Percentiles rank a stretch among this genome's conserved stretches.
phyloP scores from a whole-genome alignment of 2,113 vertebrate genomes.

The Cyanoliseus patagonus region DNA sequence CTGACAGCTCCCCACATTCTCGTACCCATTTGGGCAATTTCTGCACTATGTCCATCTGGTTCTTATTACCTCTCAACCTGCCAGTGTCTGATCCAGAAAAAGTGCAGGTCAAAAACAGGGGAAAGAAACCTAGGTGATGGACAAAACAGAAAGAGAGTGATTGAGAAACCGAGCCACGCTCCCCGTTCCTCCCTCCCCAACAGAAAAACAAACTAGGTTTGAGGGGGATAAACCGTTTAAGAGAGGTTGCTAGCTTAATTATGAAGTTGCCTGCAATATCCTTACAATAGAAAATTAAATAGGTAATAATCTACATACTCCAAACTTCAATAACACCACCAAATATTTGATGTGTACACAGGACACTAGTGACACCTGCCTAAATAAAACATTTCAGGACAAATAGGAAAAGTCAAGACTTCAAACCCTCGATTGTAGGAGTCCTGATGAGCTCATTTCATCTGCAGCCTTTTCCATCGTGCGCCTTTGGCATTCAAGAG shows the following conservation, averaged over 20 bases:
- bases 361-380: conserved; percentile 17
- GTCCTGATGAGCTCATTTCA: background rate
- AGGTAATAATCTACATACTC: background rate
- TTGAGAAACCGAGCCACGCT: background rate
- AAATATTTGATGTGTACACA: background rate
- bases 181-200: background rate
- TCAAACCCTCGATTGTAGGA: background rate
- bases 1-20: conserved; percentile 98
- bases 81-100: conserved; percentile 84
- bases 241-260: background rate
- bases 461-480: background rate
- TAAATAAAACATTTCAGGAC: background rate
- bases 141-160: conserved; percentile 74
- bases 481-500: background rate
- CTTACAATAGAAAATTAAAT: background rate
- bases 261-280: background rate
- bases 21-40: conserved; percentile 95
- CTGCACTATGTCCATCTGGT: conserved; percentile 96
- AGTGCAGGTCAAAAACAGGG: conserved; percentile 79
- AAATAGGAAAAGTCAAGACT: background rate
- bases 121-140: conserved; percentile 75
- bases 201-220: background rate
- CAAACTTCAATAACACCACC: background rate
- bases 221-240: background rate
- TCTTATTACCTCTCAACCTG: conserved; percentile 94